These are phyloP conservation scores for Drosophila erecta DNA, from an alignment of 1,140 invertebrate species.

Conservation along the genomic window DNA sequence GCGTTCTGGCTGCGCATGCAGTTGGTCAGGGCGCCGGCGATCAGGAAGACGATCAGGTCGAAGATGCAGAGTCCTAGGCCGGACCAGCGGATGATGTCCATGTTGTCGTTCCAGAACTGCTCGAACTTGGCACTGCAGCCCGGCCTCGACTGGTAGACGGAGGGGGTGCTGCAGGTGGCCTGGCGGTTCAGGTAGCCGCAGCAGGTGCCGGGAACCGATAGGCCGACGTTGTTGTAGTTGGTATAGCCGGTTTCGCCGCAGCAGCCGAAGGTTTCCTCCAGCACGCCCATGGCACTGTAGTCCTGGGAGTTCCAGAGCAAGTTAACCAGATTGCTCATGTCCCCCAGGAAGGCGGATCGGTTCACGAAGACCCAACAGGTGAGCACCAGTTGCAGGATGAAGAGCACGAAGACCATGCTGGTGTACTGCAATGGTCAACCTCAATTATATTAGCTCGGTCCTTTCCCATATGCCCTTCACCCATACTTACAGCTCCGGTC, in stretches of 20 bases:
- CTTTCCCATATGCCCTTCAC: neutral
- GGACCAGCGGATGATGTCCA: constrained; percentile 63
- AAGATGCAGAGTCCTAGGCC: constrained; percentile 69
- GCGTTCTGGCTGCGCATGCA: constrained; percentile 52
- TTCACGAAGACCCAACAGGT: constrained; percentile 87
- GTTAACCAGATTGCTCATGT: constrained; percentile 82
- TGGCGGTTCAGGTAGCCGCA: constrained; percentile 72
- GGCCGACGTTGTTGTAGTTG: constrained; percentile 78
- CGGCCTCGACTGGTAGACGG: constrained; percentile 62
- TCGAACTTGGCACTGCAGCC: constrained; percentile 57
- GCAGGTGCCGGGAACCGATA: constrained; percentile 82
- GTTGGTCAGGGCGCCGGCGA: constrained; percentile 56
- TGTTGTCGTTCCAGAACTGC: constrained; percentile 65
- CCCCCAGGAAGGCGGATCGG: constrained; percentile 81
- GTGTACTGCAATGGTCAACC: constrained; percentile 86
- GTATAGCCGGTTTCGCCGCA: constrained; percentile 85
- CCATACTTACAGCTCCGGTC: constrained; percentile 87
- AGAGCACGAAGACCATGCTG: constrained; percentile 87
- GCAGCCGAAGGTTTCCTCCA: constrained; percentile 85
- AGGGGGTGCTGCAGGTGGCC: constrained; percentile 31
- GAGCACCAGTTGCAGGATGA: constrained; percentile 88
- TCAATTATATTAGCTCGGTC: neutral
- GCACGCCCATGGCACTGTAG: constrained; percentile 52
- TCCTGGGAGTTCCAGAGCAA: constrained; percentile 61
- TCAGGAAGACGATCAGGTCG: constrained; percentile 65